Conservation (phyloP, 2,888 invertebrate species). For the Campaea margaritaria region DNA sequence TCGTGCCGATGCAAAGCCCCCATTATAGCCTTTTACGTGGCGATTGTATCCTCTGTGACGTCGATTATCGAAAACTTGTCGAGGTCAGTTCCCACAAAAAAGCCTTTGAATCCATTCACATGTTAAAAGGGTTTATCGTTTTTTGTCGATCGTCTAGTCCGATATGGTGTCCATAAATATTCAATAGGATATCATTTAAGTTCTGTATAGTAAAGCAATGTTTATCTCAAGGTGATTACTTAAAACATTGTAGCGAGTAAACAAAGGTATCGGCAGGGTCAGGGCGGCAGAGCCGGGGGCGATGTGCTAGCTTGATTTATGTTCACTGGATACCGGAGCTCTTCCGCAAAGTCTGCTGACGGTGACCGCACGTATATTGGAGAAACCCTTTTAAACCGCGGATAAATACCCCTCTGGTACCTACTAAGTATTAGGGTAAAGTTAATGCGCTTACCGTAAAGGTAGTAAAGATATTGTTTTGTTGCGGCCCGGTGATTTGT, state of each 20-base stretch:
- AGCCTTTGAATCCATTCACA: conserved; percentile 58
- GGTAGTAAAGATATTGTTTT: background rate
- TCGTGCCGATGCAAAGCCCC: conserved; percentile 64
- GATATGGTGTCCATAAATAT: conserved; percentile 56
- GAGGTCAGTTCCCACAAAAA: conserved; percentile 69
- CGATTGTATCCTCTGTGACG: conserved; percentile 72
- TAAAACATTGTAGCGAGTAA: conserved; percentile 63
- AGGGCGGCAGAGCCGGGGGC: conserved; percentile 67
- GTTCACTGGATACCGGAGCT: conserved; percentile 73
- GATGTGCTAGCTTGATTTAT: conserved; percentile 77
- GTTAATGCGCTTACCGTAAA: conserved; percentile 18
- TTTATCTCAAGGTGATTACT: conserved; percentile 69
- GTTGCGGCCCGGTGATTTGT: conserved; percentile 3
- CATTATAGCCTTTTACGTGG: conserved; percentile 72
- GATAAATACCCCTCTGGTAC: conserved; percentile 22
- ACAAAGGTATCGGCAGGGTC: conserved; percentile 69
- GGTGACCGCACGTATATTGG: conserved; percentile 63
- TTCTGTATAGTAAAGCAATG: conserved; percentile 52
- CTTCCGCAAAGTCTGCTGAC: conserved; percentile 79
- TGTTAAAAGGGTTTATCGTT: conserved; percentile 58
- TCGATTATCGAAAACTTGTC: conserved; percentile 68
- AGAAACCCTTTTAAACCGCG: conserved; percentile 37
- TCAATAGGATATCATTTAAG: conserved; percentile 57
- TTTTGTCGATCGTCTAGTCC: conserved; percentile 53
- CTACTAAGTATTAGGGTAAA: conserved; percentile 5